These are phyloP conservation scores for Aspidoscelis tigris DNA, from an alignment of 2,113 vertebrate species.

Conservation along the genomic window DNA sequence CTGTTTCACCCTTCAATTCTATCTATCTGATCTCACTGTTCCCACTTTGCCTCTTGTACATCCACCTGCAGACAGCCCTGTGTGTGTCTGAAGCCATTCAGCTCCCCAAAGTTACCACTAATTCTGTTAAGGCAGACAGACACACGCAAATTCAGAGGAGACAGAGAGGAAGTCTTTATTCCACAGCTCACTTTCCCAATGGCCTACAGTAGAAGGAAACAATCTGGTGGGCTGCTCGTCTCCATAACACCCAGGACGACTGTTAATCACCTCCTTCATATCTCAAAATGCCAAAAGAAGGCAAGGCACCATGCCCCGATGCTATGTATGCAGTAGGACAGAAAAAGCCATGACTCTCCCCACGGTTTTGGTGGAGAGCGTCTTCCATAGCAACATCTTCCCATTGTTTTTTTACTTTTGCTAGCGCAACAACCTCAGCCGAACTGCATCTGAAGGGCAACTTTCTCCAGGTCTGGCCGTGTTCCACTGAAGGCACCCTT, in stretches of 20 bases:
- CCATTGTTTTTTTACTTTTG: background rate
- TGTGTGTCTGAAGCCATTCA: background rate
- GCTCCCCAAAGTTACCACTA: too few species aligned
- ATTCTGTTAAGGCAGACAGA: background rate
- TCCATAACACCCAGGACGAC: background rate
- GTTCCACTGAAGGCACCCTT: rapidly evolving
- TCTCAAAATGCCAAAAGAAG: background rate
- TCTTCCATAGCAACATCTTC: too few species aligned
- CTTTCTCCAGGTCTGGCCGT: background rate
- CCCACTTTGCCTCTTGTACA: too few species aligned
- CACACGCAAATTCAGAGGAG: too few species aligned
- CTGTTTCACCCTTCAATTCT: background rate
- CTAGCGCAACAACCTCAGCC: background rate
- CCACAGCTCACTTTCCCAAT: background rate
- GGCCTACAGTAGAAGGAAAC: background rate
- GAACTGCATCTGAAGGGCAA: background rate
- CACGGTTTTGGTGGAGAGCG: background rate
- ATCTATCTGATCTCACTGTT: background rate
- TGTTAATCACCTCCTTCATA: background rate
- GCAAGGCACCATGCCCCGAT: background rate
- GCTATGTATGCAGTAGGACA: background rate
- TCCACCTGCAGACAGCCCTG: background rate
- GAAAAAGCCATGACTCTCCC: background rate
- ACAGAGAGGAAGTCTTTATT: background rate
- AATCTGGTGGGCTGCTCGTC: background rate